These are phyloP conservation scores for Zoanthus gigantus DNA, from an alignment of 92 coral and sea anemone species.

Conservation along the genomic window DNA sequence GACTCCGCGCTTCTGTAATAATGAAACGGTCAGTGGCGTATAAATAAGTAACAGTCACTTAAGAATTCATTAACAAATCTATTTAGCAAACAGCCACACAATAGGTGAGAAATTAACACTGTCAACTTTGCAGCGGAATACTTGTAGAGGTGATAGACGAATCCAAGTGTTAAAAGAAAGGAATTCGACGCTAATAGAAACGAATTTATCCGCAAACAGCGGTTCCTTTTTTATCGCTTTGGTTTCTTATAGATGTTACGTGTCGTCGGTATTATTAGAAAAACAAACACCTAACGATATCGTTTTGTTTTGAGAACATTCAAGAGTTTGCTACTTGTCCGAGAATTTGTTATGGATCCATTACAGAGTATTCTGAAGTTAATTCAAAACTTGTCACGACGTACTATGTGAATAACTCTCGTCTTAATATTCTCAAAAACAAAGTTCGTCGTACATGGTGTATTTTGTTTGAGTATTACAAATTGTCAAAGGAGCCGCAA, in stretches of 20 bases:
- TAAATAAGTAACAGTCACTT: slow-evolving; percentile 47
- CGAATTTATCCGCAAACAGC: neutral
- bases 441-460: neutral
- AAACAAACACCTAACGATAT: neutral
- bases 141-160: slow-evolving; percentile 17
- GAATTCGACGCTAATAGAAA: neutral
- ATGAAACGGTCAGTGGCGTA: slow-evolving; percentile 19
- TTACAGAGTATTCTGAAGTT: neutral
- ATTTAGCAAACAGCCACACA: slow-evolving; percentile 23
- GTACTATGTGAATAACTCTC: too few species aligned
- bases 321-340: neutral
- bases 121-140: slow-evolving; percentile 29
- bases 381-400: neutral
- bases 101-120: slow-evolving; percentile 39
- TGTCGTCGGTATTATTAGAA: neutral
- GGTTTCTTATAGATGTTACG: neutral
- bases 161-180: slow-evolving; percentile 1
- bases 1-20: slow-evolving; percentile 22
- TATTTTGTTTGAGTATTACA: neutral
- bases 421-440: neutral
- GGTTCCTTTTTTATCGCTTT: neutral
- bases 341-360: neutral
- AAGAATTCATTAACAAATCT: slow-evolving; percentile 48
- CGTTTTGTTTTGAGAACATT: neutral
- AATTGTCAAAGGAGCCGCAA: slow-evolving; percentile 17